Base-by-base conservation (phyloP, 92 coral and sea anemone species). In the Heteractis magnifica region DNA sequence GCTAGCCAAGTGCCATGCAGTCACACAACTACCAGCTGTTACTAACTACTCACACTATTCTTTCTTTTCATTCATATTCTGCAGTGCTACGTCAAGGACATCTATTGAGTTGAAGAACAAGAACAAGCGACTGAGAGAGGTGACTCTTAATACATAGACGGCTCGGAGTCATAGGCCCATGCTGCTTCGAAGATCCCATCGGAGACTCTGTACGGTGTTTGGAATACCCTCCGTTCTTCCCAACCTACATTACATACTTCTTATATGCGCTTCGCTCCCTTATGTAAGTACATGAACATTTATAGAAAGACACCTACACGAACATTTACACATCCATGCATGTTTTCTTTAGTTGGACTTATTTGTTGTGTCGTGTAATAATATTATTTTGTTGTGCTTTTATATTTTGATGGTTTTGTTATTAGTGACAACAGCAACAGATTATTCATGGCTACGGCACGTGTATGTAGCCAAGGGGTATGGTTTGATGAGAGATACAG, bases 1-100 rank as follows among this genome's bases (percentile, higher is more conserved):
- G 64, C 19, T 10, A 58, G 5, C 13, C 64, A 14, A 12, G 16
- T 15, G 13, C 64, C 64, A 10, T 58, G 13, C 64, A 58, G 76
- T 65, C 76, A 80, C 76, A 79, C 83, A 65, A 21, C 65, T 52
- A 18, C n/a, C 23, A 15, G 44, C 44, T n/a, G n/a, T n/a, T n/a
- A n/a, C 10, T 48, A n/a, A 6, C 78, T n/a, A n/a, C n/a, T 74
- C 1, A 16, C 9, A 0, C 18, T 8, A n/a, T 68, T 44, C 11
- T 41, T 16, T 75, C 53, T 75, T 75, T 23, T 49, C 58, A 21
- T 48, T 79, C 15, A 51, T 52, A n/a, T 48, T 62, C 72, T 20
- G 59, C 87, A 84, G 87, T 77, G 82, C 75, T 76, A 59, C 75
- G 55, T 44, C 86, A 84, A 84, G 87, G 74, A 74, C 80, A 75